Evolutionary conservation across 1,140 invertebrate genomes (phyloP), one percentile per base, ranked within the genome.

Genomic region (Bombus balteatus): DNA sequence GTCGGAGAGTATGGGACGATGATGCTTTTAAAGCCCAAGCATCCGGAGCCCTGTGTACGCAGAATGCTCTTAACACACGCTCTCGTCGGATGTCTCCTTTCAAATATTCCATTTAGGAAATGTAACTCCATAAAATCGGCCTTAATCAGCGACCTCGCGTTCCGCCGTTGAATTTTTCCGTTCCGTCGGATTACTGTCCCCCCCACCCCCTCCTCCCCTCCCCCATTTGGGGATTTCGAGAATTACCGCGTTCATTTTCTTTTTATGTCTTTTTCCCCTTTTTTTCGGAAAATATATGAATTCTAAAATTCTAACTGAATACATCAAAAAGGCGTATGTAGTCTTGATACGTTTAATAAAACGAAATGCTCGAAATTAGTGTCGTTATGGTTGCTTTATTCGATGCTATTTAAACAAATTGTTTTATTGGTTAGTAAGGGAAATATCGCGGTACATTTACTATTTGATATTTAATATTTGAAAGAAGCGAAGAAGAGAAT

Each of bases 11-110:
- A 93, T 87, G 91, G 91, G 91, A 94, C 92, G 92, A 93, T 93
- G 93, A 94, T 94, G 94, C 94, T 92, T 93, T 94, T 94, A 94
- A 94, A 94, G 91, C 90, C 88, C 89, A 88, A 81, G 92, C 91
- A 89, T 89, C 88, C 91, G 88, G 92, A 86, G 90, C 88, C 71
- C 82, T 86, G 85, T 91, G 87, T 88, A 91, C 87, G 89, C 87
- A 87, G 89, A 91, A 85, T 74, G 91, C 89, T 90, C 87, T 65
- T 86, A 90, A 89, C 85, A 70, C 82, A 70, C 85, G 71, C 68
- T 73, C 78, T 37, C 72, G 53, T 34, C 66, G 88, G 81, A 89
- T 70, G 85, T 83, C 41, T 89, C 79, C 78, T 79, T 78, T 89
- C 88, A 81, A 89, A 89, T 89, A 85, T 89, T 89, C 72, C 81